Conservation (phyloP, 1,140 invertebrate species). For the Drosophila triauraria region DNA sequence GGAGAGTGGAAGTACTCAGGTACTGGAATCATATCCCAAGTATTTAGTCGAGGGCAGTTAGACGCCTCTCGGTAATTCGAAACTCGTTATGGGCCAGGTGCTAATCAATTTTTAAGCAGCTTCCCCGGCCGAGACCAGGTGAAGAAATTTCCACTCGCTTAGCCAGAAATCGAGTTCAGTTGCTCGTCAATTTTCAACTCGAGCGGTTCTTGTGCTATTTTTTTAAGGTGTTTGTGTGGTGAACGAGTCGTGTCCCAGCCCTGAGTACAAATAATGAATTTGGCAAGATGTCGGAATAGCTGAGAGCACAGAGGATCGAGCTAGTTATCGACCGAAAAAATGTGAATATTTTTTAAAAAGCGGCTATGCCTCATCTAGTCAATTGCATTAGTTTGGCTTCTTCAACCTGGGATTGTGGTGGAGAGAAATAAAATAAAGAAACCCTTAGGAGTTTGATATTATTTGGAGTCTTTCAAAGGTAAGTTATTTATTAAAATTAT, state of each 20-base stretch:
- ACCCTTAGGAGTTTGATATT: too few species aligned
- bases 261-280: slow-evolving; percentile 75
- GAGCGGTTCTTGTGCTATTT: slow-evolving; percentile 55
- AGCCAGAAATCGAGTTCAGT: slow-evolving; percentile 63
- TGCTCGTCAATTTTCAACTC: slow-evolving; percentile 71
- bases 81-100: slow-evolving; percentile 75
- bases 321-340: slow-evolving; percentile 58
- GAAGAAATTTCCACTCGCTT: slow-evolving; percentile 56
- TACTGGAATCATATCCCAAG: slow-evolving; percentile 14
- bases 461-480: too few species aligned
- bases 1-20: slow-evolving; percentile 2
- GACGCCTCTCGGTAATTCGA: slow-evolving; percentile 74
- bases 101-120: slow-evolving; percentile 80
- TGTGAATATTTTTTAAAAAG: slow-evolving; percentile 34
- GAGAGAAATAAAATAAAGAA: too few species aligned
- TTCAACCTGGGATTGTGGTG: slow-evolving; percentile 15
- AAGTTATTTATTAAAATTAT: too few species aligned
- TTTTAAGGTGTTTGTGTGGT: slow-evolving; percentile 9
- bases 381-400: slow-evolving; percentile 75
- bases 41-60: slow-evolving; percentile 51
- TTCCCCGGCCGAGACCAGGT: neutral
- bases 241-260: neutral
- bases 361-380: slow-evolving; percentile 85
- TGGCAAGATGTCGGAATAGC: slow-evolving; percentile 85
- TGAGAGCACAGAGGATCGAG: slow-evolving; percentile 70